Percentiles rank a stretch among this genome's conserved stretches.
These are phyloP conservation scores for Tarsius wallacei DNA, from an alignment of 2,797 vertebrate genomes.

Conservation along the genomic window DNA sequence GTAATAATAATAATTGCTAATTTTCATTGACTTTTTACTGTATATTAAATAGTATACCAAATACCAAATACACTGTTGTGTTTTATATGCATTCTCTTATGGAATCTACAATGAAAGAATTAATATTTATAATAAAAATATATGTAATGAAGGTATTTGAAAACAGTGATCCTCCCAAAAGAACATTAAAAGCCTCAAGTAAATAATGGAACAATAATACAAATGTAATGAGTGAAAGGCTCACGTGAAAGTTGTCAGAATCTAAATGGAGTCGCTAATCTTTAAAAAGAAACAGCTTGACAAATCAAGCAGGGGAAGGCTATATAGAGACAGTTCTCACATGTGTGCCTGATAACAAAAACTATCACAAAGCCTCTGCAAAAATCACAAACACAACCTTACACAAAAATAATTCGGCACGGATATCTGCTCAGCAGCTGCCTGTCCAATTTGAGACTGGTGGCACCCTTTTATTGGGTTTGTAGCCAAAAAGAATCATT, in stretches of 20 bases:
- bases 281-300: background rate
- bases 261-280: background rate
- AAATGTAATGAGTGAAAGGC: background rate
- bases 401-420: background rate
- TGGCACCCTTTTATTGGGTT: background rate
- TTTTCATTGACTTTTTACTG: background rate
- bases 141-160: background rate
- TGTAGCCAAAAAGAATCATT: background rate
- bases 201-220: background rate
- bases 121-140: no score
- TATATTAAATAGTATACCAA: background rate
- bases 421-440: background rate
- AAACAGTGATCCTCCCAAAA: conserved; percentile 6
- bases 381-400: background rate
- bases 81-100: background rate
- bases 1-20: background rate
- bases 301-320: background rate
- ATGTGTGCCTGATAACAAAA: background rate
- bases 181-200: background rate
- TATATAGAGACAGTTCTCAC: background rate
- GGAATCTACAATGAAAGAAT: background rate
- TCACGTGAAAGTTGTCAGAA: background rate
- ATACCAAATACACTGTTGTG: background rate
- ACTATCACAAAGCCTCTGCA: background rate
- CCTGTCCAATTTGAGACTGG: background rate